Evolutionary conservation across 2,113 vertebrate genomes (phyloP), one percentile per base, ranked within the genome.

Genomic region (Chamaea fasciata): DNA sequence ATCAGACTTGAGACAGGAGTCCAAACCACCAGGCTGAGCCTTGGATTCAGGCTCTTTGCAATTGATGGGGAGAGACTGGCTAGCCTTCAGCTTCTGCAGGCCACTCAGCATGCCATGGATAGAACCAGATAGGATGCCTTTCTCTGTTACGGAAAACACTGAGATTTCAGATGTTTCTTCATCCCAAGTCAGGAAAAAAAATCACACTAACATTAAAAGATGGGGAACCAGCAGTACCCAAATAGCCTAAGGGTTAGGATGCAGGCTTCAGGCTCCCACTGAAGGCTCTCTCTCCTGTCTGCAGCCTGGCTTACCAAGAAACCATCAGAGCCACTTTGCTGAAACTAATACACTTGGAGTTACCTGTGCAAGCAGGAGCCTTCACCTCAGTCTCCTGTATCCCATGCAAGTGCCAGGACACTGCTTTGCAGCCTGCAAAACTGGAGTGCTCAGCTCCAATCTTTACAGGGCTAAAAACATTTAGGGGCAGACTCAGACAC

Each of bases 101-200:
- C 3, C 4, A 22, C 75, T 13, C 3, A 1, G 14, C 15, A 15
- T 70, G 50, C 1, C 28, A 24, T 6, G 9, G 46, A 37, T 2
- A 62, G 39, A 83, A n/a, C 30, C 6, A 73, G 28, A 33, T 7
- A 71, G 31, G 5, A 67, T 10, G 20, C 8, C 15, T 17, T 50
- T 44, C 23, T 44, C n/a, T 86, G 20, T 26, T 12, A 55, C 0
- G 3, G 39, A 37, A 68, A 83, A 76, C 63, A 50, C 11, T 4
- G 19, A 63, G 10, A 80, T 80, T 83, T 44, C 49, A 73, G 47
- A 9, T 9, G 13, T 68, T 76, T 73, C 73, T 76, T 44, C n/a
- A 31, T 41, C 41, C 31, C 39, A 37, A 73, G 33, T 41, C 73
- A 83, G 28, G 17, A 59, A 19, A 60, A 19, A 60, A 84, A 90